Percentiles rank a stretch among this genome's conserved stretches.
Conservation (phyloP, 2,113 vertebrate genomes). For the Guaruba guarouba region DNA sequence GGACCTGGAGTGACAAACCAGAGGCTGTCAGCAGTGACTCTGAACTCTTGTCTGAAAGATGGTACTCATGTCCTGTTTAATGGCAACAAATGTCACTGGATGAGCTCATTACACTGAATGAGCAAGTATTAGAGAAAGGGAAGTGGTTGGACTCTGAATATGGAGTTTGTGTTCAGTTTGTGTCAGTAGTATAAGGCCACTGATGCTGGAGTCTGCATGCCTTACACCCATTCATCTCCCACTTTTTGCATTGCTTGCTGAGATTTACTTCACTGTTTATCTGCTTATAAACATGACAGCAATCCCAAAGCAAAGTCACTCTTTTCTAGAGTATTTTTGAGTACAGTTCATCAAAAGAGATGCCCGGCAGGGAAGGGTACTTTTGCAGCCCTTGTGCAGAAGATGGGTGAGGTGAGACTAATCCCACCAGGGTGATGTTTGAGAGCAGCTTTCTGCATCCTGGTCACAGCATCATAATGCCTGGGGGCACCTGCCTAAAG, state of each 20-base stretch:
- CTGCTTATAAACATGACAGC: not conserved
- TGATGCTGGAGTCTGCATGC: not conserved
- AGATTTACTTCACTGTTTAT: not conserved
- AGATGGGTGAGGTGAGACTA: not conserved
- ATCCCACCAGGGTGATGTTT: not conserved
- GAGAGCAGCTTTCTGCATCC: not conserved
- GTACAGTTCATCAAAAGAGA: not conserved
- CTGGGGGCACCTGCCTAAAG: rapidly evolving
- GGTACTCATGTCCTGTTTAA: not conserved
- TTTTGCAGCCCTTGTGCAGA: not conserved
- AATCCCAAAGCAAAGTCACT: not conserved
- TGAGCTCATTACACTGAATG: not conserved
- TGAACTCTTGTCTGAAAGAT: not conserved
- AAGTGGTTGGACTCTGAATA: not conserved
- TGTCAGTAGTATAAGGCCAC: not conserved
- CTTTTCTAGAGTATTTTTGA: not conserved
- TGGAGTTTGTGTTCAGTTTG: not conserved
- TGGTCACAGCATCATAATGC: not conserved
- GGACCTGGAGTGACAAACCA: not conserved
- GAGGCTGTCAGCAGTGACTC: not conserved
- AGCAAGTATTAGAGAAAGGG: not conserved
- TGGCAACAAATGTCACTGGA: not conserved
- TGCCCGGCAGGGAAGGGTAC: not conserved
- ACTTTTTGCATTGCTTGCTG: not conserved
- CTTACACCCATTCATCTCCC: not conserved